Percentiles rank a stretch among this genome's conserved stretches.
Conservation (phyloP, 2,888 invertebrate species). For the Pheosia gnoma region DNA sequence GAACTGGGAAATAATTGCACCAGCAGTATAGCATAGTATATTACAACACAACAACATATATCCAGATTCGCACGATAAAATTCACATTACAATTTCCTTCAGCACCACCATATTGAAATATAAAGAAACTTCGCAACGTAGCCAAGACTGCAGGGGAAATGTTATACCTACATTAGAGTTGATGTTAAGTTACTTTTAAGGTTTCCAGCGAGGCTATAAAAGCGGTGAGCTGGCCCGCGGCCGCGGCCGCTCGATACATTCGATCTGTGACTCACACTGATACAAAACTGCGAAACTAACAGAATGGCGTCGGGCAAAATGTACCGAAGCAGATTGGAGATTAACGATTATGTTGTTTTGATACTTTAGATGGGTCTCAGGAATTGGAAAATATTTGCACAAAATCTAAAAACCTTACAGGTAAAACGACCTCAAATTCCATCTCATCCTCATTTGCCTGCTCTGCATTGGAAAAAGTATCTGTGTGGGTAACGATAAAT, state of each 20-base stretch:
- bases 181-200: conserved; percentile 57
- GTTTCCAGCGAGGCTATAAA: conserved; percentile 63
- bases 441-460: too few relatives aligned
- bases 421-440: too few relatives aligned
- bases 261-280: conserved; percentile 63
- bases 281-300: conserved; percentile 19
- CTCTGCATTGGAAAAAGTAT: too few relatives aligned
- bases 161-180: conserved; percentile 36
- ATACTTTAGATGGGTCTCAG: too few relatives aligned
- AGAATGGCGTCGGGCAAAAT: neutral
- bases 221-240: conserved; percentile 48
- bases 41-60: neutral
- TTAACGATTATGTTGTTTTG: neutral
- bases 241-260: conserved; percentile 52
- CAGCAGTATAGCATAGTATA: neutral
- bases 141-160: conserved; percentile 20
- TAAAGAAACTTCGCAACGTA: conserved; percentile 22
- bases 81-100: conserved; percentile 25
- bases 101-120: conserved; percentile 29
- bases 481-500: too few relatives aligned
- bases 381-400: too few relatives aligned
- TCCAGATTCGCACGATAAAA: conserved; percentile 29
- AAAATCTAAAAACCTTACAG: too few relatives aligned
- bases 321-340: neutral
- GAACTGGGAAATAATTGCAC: too few relatives aligned